Percentiles rank a stretch among this genome's conserved stretches.
Conservation (phyloP, 2,113 vertebrate species). For the Spea multiplicata region DNA sequence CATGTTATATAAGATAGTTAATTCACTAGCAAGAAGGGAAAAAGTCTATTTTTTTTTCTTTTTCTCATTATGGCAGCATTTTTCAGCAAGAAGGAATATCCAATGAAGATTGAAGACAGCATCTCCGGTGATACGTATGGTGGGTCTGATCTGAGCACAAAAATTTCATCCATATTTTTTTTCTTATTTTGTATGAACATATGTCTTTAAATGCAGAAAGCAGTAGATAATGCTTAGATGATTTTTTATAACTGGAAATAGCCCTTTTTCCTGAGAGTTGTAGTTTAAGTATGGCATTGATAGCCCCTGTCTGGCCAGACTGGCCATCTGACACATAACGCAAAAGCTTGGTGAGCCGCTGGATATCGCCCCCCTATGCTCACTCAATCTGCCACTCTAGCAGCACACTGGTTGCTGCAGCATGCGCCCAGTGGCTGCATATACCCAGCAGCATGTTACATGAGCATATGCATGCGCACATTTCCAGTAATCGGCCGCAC, state of each 20-base stretch:
- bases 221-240: no score
- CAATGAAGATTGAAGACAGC: slow-evolving; percentile 41
- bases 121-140: slow-evolving; percentile 29
- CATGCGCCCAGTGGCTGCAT: no score
- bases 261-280: background rate
- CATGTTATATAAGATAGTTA: slow-evolving; percentile 53
- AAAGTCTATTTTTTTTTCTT: slow-evolving; percentile 39
- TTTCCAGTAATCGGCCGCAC: no score
- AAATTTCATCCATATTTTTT: slow-evolving; percentile 5
- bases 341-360: no score
- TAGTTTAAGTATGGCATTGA: no score
- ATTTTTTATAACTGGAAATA: background rate
- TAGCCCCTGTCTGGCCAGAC: no score
- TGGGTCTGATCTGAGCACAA: slow-evolving; percentile 11
- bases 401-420: no score
- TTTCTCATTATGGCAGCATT: slow-evolving; percentile 44
- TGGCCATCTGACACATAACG: no score
- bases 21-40: slow-evolving; percentile 44
- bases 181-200: background rate
- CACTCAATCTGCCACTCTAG: no score
- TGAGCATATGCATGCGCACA: no score
- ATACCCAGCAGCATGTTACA: no score
- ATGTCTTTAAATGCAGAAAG: background rate
- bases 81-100: slow-evolving; percentile 46
- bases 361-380: no score